A percentile compares a stretch with the other conserved stretches of the same genome.
phyloP scores from a whole-genome alignment of 37 sponge, comb jelly and placozoan species.

The Ianthella basta region DNA sequence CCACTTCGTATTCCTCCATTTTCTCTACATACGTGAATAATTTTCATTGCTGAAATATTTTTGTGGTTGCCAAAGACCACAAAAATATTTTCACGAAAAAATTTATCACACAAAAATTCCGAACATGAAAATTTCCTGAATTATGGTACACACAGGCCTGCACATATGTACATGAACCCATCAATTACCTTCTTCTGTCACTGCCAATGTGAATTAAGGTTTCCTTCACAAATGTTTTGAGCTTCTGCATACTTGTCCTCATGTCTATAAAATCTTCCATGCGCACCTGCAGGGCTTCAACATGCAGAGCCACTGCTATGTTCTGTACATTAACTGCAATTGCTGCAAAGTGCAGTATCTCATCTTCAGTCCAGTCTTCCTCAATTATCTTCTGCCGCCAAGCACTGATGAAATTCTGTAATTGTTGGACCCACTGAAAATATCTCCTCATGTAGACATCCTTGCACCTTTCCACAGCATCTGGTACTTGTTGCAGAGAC shows the following conservation, averaged over 20 bases:
- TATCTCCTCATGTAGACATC: conserved; percentile 9
- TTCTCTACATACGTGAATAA: too few relatives aligned
- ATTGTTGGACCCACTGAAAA: conserved; percentile 7
- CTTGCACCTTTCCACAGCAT: not conserved
- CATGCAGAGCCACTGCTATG: not conserved
- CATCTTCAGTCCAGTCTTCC: not conserved
- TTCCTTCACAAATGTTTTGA: not conserved
- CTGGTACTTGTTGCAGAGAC: not conserved
- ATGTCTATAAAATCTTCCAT: not conserved
- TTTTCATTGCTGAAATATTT: too few relatives aligned
- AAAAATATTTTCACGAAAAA: too few relatives aligned
- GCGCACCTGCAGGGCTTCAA: not conserved
- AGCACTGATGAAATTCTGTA: conserved; percentile 15
- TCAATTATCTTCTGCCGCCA: conserved; percentile 18
- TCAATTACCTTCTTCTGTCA: too few relatives aligned
- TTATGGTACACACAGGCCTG: too few relatives aligned
- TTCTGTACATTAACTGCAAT: not conserved
- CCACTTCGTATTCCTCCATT: too few relatives aligned
- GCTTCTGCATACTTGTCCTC: not conserved
- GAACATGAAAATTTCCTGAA: too few relatives aligned
- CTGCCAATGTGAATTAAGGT: not conserved
- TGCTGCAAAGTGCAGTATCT: not conserved
- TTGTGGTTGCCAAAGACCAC: too few relatives aligned
- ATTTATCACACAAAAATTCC: too few relatives aligned
- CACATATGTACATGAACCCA: too few relatives aligned